Base-by-base conservation (phyloP, 2,113 vertebrate species). In the Gambusia affinis region DNA sequence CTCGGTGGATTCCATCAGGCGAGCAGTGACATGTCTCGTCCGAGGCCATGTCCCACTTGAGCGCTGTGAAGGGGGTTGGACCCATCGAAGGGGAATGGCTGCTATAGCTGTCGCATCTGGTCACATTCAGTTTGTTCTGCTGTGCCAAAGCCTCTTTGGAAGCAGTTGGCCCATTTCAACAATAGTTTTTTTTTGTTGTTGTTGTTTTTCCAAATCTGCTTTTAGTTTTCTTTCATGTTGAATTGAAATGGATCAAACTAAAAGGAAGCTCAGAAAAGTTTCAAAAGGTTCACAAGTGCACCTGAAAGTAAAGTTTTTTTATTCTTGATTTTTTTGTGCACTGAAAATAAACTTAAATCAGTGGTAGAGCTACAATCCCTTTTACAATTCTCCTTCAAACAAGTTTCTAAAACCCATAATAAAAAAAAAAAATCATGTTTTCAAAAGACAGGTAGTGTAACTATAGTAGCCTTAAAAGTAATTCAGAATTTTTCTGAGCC, bases 1-100 rank as follows among this genome's bases (percentile, higher is more conserved):
- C 90, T 91, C 84, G 3, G 42, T 73, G 85, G 83, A 87, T 89
- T 82, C 89, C 88, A 90, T 91, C 90, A 87, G 89, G 89, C 81
- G 71, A 84, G 80, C 80, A 66, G 44, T 87, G 87, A 91, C 89
- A 88, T 70, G 84, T 86, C 85, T 86, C 70, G 74, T 85, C 85
- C 27, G n/a, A 81, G 85, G 83, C 75, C 83, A 64, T 65, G 82
- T 91, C 91, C 89, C 89, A 88, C 79, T 87, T 88, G 90, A 84
- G 82, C 80, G 22, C 79, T 19, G 30, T 35, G 71, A 85, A 77
- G 72, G 78, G 77, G 85, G 81, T 74, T 80, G 76, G 82, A 80
- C 77, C 79, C 67, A 27, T 31, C n/a, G 62, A 80, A 82, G 70
- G 84, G 76, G 78, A 81, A 70, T 70, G 73, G 83, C 24, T 78